Evolutionary conservation across 2,113 vertebrate genomes (phyloP), one percentile per base, ranked within the genome.

Genomic region (Xenopus tropicalis): DNA sequence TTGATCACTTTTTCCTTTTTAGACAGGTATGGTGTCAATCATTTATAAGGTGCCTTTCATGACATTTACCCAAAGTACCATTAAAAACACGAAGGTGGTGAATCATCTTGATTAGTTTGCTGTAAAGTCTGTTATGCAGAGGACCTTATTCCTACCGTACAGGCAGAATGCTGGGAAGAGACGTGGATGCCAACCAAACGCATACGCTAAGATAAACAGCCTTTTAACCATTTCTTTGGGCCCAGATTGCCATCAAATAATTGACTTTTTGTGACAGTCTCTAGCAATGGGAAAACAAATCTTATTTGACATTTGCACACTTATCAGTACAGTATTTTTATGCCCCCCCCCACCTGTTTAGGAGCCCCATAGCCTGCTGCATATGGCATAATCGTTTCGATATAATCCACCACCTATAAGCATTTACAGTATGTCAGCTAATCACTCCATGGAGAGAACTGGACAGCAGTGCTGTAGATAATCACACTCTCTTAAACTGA

Each of bases 41-140:
- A 76, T 69, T 68, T 76, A 69, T 69, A 76, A 69, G 73, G 73
- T 69, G 73, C 73, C 66, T 76, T 69, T 76, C 57, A 61, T 76
- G 73, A 76, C 59, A 56, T 76, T 66, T 44, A 43, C 58, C 73
- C 57, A 56, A 69, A 76, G 46, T 62, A 66, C 58, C 66, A 56
- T 56, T 62, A 58, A 43, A 76, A 69, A 68, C 43, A 52, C 22
- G 42, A 19, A 75, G 73, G 66, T 43, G 59, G 24, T 25, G 73
- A 69, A 76, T 76, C 46, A 62, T 69, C 65, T 19, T 57, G 59
- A 76, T 63, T 76, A 37, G 67, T 63, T 56, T 69, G 66, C 57
- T 23, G 20, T 56, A 56, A 23, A 66, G 58, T 62, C 68, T 75
- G 69, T 54, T 76, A 61, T 52, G 67, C 66, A 76, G 23, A 21